Base-by-base conservation (phyloP, 2,797 vertebrate species). In the Neosalanx taihuensis region DNA sequence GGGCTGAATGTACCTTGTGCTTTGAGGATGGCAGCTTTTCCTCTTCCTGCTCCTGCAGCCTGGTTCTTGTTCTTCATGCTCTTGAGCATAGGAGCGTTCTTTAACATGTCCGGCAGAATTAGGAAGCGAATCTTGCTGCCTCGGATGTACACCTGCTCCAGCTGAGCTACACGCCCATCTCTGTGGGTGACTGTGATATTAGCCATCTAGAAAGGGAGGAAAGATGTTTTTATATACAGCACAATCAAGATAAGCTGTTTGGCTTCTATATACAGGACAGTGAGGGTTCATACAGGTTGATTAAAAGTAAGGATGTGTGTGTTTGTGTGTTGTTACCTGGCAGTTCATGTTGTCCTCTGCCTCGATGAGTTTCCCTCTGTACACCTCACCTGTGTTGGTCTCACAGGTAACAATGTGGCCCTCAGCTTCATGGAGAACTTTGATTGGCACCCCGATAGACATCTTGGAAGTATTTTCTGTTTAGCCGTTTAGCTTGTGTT, bases 281-380 rank as follows among this genome's bases (percentile, higher is more conserved):
- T 46, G 41, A 13, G 10, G 12, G 41, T 12, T 46, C 10, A 46
- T 46, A 46, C 41, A 46, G 13, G 41, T 46, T 46, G 41, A 12
- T 56, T 5, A n/a, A 56, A n/a, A 2, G 17, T 56, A 56, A n/a
- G 18, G 18, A 56, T 6, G 41, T 12, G 41, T 12, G 23, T 26
- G 23, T 46, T 46, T 46, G 41, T 3, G 41, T 46, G 3, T 46
- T 41, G 23, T 67, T 87, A 94, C 94, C 94, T 96, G 95, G 74
- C 95, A 96, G 71, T 96, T 96, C 94, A 95, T 96, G 85, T 96
- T 96, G 83, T 96, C 94, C 60, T 95, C 95, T 0, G 95, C 95
- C 79, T 95, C 94, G 0, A 95, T 94, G 2, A 96, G 91, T 65
- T 96, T 96, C 51, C 95, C 95, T 6, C 94, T 86, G 56, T 96